These are phyloP conservation scores for Myotis yumanensis DNA, from an alignment of 2,113 vertebrate genomes.

Conservation along the genomic window DNA sequence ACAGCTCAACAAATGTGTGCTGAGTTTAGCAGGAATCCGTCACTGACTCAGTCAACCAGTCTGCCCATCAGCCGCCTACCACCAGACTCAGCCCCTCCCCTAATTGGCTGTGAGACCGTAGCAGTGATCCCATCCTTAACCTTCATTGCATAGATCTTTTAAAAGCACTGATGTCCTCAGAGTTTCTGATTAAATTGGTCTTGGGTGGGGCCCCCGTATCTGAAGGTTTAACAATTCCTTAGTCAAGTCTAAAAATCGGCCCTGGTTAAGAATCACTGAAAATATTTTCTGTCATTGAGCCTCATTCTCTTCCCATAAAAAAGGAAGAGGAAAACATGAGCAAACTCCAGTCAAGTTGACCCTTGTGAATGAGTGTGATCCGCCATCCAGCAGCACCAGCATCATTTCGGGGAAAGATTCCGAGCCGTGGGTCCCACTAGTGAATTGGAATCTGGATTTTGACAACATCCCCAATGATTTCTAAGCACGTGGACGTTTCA, in stretches of 20 bases:
- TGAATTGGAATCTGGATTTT: not conserved
- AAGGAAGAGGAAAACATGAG: not conserved
- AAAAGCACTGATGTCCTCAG: not conserved
- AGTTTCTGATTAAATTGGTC: not conserved
- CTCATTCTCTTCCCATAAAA: not conserved
- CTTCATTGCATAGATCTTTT: not conserved
- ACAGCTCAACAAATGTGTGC: not conserved
- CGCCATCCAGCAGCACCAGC: too few species aligned
- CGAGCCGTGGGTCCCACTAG: not conserved
- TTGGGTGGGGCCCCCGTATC: accelerated
- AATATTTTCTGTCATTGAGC: not conserved
- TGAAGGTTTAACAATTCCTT: not conserved
- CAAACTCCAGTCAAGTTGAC: too few species aligned
- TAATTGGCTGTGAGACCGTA: not conserved
- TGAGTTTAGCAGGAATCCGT: not conserved
- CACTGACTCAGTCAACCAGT: not conserved
- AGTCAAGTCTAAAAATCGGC: not conserved
- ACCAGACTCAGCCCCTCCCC: not conserved
- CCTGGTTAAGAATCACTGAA: not conserved
- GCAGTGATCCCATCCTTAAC: not conserved
- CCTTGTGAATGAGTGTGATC: accelerated
- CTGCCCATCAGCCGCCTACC: not conserved
- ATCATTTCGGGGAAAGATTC: not conserved
- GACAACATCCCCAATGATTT: not conserved
- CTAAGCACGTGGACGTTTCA: not conserved